phyloP scores from a whole-genome alignment of 2,113 vertebrate species.

The Lasiurus borealis region DNA sequence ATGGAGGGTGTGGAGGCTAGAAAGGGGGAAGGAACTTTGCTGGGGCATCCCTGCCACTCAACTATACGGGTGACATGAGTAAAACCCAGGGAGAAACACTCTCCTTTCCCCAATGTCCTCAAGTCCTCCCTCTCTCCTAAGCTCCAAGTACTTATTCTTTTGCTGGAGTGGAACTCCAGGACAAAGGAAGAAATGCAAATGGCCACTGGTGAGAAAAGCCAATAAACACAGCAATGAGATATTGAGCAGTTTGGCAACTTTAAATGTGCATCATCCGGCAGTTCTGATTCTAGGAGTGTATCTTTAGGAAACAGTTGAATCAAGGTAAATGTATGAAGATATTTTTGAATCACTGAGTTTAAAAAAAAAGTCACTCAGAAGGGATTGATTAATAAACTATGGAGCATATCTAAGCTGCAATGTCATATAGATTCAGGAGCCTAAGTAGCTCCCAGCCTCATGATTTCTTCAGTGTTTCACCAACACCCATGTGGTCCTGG shows the following conservation, averaged over 20 bases:
- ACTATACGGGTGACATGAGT: background rate
- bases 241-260: background rate
- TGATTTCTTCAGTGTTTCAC: background rate
- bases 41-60: background rate
- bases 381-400: background rate
- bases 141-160: background rate
- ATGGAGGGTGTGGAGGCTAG: background rate
- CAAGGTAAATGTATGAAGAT: background rate
- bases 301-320: constrained; percentile 36
- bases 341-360: constrained; percentile 44
- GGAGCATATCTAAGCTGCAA: background rate
- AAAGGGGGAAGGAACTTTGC: background rate
- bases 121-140: background rate
- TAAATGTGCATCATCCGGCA: background rate
- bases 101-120: background rate
- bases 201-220: background rate
- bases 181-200: constrained; percentile 12
- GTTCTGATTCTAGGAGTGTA: constrained; percentile 8
- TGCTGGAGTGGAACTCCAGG: background rate
- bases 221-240: background rate
- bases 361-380: background rate
- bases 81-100: background rate
- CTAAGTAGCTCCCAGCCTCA: background rate
- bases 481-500: background rate
- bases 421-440: background rate